A percentile compares a stretch with the other conserved stretches of the same genome.
These are phyloP conservation scores for Nothocercus julius DNA, from an alignment of 2,113 vertebrate species.

Conservation along the genomic window DNA sequence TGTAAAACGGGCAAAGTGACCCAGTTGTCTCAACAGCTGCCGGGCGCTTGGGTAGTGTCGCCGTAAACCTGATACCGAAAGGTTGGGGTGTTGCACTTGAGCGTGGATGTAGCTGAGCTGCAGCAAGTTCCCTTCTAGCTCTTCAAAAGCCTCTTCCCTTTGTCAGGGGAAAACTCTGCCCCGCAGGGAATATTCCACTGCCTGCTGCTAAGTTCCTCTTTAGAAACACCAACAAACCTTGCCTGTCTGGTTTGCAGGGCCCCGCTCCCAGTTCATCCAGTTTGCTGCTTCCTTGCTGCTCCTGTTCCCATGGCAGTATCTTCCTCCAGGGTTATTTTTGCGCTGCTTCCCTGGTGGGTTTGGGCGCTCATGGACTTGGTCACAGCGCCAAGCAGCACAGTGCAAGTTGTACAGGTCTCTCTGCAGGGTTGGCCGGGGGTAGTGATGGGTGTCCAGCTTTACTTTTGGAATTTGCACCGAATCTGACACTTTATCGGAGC, in stretches of 20 bases:
- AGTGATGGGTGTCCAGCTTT: background rate
- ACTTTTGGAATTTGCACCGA: background rate
- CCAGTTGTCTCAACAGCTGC: background rate
- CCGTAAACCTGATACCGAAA: rapidly evolving
- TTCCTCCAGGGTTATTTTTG: background rate
- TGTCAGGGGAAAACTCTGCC: background rate
- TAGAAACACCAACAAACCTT: background rate
- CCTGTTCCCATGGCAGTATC: background rate
- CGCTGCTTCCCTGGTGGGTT: background rate
- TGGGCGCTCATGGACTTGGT: background rate
- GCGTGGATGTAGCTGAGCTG: rapidly evolving
- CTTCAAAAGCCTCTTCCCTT: background rate
- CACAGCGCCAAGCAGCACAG: background rate
- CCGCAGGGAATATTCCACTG: background rate
- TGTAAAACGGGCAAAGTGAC: background rate
- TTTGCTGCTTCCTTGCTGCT: background rate
- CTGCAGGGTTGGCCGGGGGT: background rate
- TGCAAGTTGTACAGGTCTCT: background rate
- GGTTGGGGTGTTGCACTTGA: background rate
- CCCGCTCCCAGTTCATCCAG: constrained; percentile 22
- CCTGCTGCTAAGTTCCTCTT: background rate
- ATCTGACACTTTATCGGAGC: background rate
- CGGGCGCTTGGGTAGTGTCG: background rate
- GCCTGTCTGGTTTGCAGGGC: background rate
- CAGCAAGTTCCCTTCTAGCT: rapidly evolving